Evolutionary conservation across 2,113 vertebrate species (phyloP), one percentile per base, ranked within the genome.

Genomic region (Ceyx melanurus): DNA sequence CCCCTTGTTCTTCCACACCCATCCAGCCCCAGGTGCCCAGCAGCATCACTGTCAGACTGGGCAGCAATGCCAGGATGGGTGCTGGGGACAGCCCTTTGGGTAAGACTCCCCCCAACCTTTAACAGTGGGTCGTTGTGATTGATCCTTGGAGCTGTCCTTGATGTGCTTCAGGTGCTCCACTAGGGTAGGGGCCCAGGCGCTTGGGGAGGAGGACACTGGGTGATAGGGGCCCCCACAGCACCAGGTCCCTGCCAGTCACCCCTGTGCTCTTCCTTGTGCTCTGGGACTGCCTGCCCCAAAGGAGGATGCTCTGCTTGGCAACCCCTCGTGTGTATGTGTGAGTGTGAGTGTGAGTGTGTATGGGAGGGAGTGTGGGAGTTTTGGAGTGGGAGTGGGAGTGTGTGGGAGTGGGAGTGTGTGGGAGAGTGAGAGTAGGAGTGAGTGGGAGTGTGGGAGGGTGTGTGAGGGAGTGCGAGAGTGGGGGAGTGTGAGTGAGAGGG

Each of bases 21-120:
- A 2, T 11, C 6, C 6, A 0, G 5, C 15, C 58, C 54, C 33
- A 8, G 35, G 29, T 3, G 2, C 14, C 21, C 1, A 0, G 16
- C 11, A 42, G 40, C 54, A 42, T 17, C 71, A 2, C 28, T 6
- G 3, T 60, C 62, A 64, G 2, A 29, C 57, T 10, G 2, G 33
- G 21, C 5, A 3, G 74, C 0, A 5, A 2, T 8, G 18, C 29
- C n/a, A 1, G 40, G 54, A 8, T 4, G 6, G 80, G 13, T 2
- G 72, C 48, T 56, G 75, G 60, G 29, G 37, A 73, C 67, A 71
- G 21, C 25, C 61, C 3, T 0, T 0, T 66, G 66, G 56, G 9
- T 1, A 5, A 40, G 50, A 35, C 25, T 33, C 19, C 25, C 3
- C 15, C 13, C 17, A 11, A 37, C 16, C 4, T 0, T 48, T n/a